A percentile compares a stretch with the other conserved stretches of the same genome.
Evolutionary conservation across 1,140 invertebrate species (phyloP).

Genomic region (Drosophila parvula): DNA sequence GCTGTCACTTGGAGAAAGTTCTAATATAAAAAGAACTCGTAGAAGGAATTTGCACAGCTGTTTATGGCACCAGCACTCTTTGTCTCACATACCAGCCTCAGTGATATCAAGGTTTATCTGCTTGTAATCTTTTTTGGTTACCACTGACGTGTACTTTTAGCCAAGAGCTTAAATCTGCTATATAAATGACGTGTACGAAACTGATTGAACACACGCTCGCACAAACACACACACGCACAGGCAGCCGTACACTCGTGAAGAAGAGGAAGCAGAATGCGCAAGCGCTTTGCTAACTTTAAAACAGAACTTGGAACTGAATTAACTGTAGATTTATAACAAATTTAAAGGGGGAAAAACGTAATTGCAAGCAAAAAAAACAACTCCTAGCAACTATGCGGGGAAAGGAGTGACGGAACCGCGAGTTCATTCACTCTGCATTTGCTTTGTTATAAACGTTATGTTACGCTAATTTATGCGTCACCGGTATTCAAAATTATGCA

Average conservation of each 20-base stretch:
- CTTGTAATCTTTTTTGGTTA: constrained; percentile 25
- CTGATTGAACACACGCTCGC: constrained; percentile 58
- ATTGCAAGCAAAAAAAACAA: neutral
- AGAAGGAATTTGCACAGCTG: constrained; percentile 55
- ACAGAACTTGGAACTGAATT: constrained; percentile 1
- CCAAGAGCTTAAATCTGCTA: constrained; percentile 47
- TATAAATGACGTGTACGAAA: constrained; percentile 74
- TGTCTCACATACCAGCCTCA: neutral
- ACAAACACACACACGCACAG: constrained; percentile 16
- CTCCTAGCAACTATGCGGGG: neutral
- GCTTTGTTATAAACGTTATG: constrained; percentile 21
- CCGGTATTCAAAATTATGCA: constrained; percentile 20
- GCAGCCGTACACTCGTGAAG: constrained; percentile 3
- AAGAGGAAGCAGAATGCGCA: constrained; percentile 50
- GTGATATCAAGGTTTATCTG: constrained; percentile 17
- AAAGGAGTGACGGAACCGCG: neutral
- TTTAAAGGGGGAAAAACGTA: neutral
- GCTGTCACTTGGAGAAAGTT: constrained; percentile 59
- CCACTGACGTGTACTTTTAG: constrained; percentile 62
- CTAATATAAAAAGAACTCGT: constrained; percentile 20
- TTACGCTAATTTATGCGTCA: constrained; percentile 21
- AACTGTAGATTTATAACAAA: constrained; percentile 19
- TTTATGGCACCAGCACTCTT: constrained; percentile 20
- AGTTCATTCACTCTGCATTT: constrained; percentile 22
- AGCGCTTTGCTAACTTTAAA: constrained; percentile 34